Base-by-base conservation (phyloP, 2,888 invertebrate genomes). In the Microplitis manilae region DNA sequence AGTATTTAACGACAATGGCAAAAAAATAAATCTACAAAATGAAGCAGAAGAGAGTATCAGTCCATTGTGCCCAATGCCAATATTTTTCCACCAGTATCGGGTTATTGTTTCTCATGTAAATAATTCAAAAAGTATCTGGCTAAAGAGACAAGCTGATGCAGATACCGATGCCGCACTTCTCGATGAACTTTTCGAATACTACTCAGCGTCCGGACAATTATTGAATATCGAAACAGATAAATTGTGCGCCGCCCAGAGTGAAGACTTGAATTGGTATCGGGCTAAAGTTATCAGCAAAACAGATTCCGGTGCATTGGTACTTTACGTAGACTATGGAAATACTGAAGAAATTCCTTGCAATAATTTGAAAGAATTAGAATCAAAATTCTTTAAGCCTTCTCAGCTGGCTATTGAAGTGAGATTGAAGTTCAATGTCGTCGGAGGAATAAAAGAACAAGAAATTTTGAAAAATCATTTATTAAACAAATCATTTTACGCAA, bases 241-340 rank as follows among this genome's bases (percentile, higher is more conserved):
- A 2, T 79, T 94, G 0, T 95, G 94, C 85, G 95, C 93, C 0
- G 94, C 92, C 0, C 91, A 92, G 71, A 92, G 93, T 2, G 76
- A 84, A 0, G 95, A 95, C 86, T 92, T 91, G 2, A 94, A 94
- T 86, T 95, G 95, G 95, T 95, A 95, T 85, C 92, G 95, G 68
- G 94, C 92, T 2, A 91, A 91, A 79, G 91, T 95, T 20, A 60
- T 91, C 9, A 89, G 88, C 69, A 84, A 88, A 5, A 90, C 90
- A 13, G 92, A 92, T 1, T 79, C 50, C 15, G 90, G 89, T 17
- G 91, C 91, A 20, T 90, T 88, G 38, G 92, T 94, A 0, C 91
- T 92, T 2, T 95, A 92, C 85, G 86, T 94, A 0, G 96, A 96
- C 87, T 95, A 95, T 80, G 96, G 95, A 61, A 94, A 95, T 86